Evolutionary conservation across 2,797 vertebrate species (phyloP).

Genomic region (Amniataba percoides): DNA sequence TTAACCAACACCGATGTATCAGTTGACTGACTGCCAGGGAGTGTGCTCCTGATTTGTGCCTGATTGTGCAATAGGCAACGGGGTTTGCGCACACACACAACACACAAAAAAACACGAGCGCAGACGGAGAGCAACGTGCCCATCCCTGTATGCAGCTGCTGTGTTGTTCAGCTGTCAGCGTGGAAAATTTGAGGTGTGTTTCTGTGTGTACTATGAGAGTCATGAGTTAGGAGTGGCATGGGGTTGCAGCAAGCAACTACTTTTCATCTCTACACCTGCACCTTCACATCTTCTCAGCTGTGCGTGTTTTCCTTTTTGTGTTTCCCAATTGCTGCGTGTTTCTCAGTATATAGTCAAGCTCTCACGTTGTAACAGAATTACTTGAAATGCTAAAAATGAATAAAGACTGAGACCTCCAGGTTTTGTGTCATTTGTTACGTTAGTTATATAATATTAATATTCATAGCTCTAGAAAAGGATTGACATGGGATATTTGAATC

Average conservation of each 20-base stretch:
- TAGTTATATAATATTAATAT: not conserved
- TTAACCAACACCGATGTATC: constrained; percentile 40
- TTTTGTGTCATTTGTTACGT: not conserved
- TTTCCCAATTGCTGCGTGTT: constrained; percentile 6
- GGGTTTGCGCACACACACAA: constrained; percentile 36
- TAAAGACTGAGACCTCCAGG: not conserved
- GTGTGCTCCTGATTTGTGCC: constrained; percentile 51
- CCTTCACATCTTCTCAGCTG: constrained; percentile 14
- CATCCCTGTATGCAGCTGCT: constrained; percentile 75
- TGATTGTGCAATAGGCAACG: constrained; percentile 61
- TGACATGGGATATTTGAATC: not conserved
- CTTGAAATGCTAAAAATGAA: not conserved
- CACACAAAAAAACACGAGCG: constrained; percentile 38
- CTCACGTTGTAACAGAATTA: constrained; percentile 10
- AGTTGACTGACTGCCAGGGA: constrained; percentile 49
- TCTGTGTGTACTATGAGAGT: constrained; percentile 65
- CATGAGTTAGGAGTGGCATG: constrained; percentile 62
- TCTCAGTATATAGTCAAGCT: not conserved
- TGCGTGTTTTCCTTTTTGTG: constrained; percentile 7
- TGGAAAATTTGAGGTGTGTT: constrained; percentile 73
- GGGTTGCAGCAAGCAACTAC: constrained; percentile 51
- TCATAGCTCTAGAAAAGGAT: not conserved
- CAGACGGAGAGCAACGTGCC: constrained; percentile 63
- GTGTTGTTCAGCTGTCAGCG: constrained; percentile 74
- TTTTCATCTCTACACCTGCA: constrained; percentile 61